phyloP scores from a whole-genome alignment of 2,888 invertebrate species.

The Bedellia somnulentella region DNA sequence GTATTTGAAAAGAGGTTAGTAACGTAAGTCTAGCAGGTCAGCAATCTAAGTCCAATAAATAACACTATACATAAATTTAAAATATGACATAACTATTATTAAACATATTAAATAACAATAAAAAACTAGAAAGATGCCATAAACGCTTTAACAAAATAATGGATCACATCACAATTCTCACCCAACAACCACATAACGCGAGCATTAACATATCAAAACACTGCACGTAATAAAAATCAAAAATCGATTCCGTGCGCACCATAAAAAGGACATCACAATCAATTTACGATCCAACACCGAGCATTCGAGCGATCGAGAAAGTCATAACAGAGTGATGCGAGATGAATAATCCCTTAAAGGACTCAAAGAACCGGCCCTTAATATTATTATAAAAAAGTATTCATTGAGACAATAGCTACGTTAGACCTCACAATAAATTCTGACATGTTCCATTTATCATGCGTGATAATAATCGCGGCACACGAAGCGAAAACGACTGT shows the following conservation, averaged over 20 bases:
- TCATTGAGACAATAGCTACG: constrained; percentile 59
- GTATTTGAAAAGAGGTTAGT: too few species aligned
- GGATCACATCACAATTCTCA: background rate
- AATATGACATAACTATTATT: too few species aligned
- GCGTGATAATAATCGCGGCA: constrained; percentile 40
- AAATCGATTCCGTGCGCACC: constrained; percentile 40
- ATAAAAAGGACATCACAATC: constrained; percentile 50
- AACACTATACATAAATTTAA: too few species aligned
- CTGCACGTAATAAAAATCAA: constrained; percentile 31
- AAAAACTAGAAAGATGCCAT: too few species aligned
- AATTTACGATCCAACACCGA: constrained; percentile 38
- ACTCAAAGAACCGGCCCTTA: constrained; percentile 40
- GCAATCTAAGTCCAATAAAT: too few species aligned
- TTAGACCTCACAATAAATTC: constrained; percentile 47
- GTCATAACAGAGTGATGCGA: constrained; percentile 29
- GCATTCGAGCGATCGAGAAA: constrained; percentile 14
- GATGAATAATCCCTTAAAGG: constrained; percentile 44
- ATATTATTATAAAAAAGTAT: constrained; percentile 54
- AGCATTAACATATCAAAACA: constrained; percentile 50
- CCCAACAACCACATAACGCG: constrained; percentile 13
- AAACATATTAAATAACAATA: too few species aligned
- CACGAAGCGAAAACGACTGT: too few species aligned
- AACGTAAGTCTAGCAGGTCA: too few species aligned
- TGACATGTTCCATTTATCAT: constrained; percentile 56
- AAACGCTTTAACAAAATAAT: too few species aligned